These are phyloP conservation scores for Campylomormyrus tamandua DNA, from an alignment of 2,113 vertebrate genomes.

Conservation along the genomic window DNA sequence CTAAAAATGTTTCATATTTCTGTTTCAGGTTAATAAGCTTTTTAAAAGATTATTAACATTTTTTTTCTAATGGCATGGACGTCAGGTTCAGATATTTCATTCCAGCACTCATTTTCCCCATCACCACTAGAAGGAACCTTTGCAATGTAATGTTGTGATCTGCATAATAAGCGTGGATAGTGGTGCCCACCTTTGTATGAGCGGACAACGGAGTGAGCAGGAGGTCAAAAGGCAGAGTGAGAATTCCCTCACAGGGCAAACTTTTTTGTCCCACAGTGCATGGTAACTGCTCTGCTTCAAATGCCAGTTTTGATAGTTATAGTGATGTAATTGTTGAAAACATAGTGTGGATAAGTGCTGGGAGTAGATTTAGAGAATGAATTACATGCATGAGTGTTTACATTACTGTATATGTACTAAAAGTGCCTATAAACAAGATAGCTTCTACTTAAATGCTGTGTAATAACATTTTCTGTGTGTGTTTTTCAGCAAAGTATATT, in stretches of 20 bases:
- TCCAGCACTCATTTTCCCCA: background rate
- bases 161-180: background rate
- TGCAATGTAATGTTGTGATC: background rate
- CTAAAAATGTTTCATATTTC: background rate
- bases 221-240: background rate
- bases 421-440: background rate
- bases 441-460: background rate
- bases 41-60: background rate
- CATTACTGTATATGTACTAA: background rate
- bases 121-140: background rate
- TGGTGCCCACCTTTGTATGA: background rate
- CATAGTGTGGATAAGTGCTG: background rate
- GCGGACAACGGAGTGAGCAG: background rate
- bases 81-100: background rate
- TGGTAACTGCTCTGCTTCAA: background rate
- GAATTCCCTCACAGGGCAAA: background rate
- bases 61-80: background rate
- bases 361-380: background rate
- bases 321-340: background rate
- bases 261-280: background rate
- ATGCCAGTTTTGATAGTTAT: background rate
- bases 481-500: conserved; percentile 75
- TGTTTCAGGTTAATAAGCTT: background rate
- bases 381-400: background rate
- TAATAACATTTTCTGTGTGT: conserved; percentile 12